Conservation (phyloP, 2,113 vertebrate species). For the Lepisosteus osseus region DNA sequence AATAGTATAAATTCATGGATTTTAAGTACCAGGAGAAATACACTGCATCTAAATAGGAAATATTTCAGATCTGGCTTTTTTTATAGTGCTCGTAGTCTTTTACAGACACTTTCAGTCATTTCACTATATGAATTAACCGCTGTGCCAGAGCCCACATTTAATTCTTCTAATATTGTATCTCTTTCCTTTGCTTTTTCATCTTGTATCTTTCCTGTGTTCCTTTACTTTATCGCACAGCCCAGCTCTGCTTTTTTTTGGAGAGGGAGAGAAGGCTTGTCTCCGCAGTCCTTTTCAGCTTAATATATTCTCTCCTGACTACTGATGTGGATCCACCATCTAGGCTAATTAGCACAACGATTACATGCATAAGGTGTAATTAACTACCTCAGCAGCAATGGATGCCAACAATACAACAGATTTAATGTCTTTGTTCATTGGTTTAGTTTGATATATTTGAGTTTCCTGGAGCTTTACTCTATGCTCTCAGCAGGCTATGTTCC, state of each 20-base stretch:
- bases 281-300: not conserved
- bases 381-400: constrained; percentile 17
- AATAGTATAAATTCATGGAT: too few species aligned
- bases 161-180: constrained; percentile 20
- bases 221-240: constrained; percentile 24
- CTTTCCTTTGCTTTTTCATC: not conserved
- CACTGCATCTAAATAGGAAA: too few species aligned
- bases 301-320: not conserved
- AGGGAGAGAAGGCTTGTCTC: not conserved
- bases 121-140: too few species aligned
- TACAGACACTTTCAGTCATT: too few species aligned
- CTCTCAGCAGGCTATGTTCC: constrained; percentile 23
- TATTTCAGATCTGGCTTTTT: too few species aligned
- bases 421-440: constrained; percentile 22
- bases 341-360: constrained; percentile 29
- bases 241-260: not conserved
- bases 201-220: constrained; percentile 7
- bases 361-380: constrained; percentile 33
- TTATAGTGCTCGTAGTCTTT: too few species aligned
- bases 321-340: not conserved
- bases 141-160: not conserved
- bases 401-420: constrained; percentile 27
- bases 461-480: constrained; percentile 13
- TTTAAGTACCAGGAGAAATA: too few species aligned
- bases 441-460: constrained; percentile 11